These are phyloP conservation scores for Enteromius paludinosus DNA, from an alignment of 2,797 vertebrate genomes.

Conservation along the genomic window DNA sequence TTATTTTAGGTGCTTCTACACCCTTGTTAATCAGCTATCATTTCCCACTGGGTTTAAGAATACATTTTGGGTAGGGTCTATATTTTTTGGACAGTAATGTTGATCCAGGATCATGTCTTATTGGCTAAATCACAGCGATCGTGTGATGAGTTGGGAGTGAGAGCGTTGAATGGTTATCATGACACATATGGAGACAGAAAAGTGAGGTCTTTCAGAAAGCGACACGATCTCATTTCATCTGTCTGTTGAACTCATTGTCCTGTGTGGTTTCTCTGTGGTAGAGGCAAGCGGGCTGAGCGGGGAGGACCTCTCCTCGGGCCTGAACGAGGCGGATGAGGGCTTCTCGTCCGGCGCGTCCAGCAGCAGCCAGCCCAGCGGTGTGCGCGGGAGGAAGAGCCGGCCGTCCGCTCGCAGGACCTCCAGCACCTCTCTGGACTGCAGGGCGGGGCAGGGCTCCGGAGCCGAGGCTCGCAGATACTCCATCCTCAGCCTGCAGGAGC, in stretches of 20 bases:
- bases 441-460: constrained; percentile 73
- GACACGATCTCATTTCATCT: not conserved
- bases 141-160: too few species aligned
- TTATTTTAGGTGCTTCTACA: too few species aligned
- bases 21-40: too few species aligned
- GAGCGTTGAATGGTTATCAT: too few species aligned
- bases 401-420: constrained; percentile 66
- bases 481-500: constrained; percentile 94
- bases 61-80: too few species aligned
- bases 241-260: not conserved
- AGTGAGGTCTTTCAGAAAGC: too few species aligned
- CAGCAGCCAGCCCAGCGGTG: constrained; percentile 91
- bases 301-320: constrained; percentile 89
- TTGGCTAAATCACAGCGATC: too few species aligned
- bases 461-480: constrained; percentile 87
- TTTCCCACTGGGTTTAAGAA: too few species aligned
- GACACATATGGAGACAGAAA: too few species aligned
- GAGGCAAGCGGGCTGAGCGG: constrained; percentile 88
- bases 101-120: too few species aligned
- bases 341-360: constrained; percentile 97
- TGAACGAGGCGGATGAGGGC: constrained; percentile 96
- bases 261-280: constrained; percentile 57
- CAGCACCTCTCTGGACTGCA: constrained; percentile 93
- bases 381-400: constrained; percentile 75
- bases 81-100: too few species aligned